Base-by-base conservation (phyloP, 2,113 vertebrate species). In the Pseudonaja textilis region DNA sequence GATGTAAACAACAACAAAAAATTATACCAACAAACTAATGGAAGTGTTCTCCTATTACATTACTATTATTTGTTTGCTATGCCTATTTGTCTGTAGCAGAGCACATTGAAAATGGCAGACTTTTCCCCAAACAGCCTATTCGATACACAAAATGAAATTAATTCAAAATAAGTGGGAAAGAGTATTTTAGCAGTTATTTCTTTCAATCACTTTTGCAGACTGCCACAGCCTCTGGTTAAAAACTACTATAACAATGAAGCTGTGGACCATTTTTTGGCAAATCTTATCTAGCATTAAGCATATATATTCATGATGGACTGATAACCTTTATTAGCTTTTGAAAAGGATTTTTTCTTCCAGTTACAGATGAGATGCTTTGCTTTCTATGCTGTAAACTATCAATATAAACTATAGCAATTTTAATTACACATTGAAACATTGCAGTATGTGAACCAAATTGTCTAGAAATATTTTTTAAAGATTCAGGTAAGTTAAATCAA, bases 291-390 rank as follows among this genome's bases (percentile, higher is more conserved):
- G 91, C 45, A 52, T 61, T 26, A 87, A 3, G 20, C 42, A 87
- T 26, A 87, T 50, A 87, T 26, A 87, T 50, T 61, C 85, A 64
- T 42, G 59, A 61, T 87, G 5, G 56, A 29, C 56, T 91, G 91
- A 45, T 64, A 91, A 64, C 64, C 56, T 87, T 91, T 61, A 87
- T 85, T 2, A 87, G 18, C n/a, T 34, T 57, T 87, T 87, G 56
- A 61, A 91, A 16, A 50, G 45, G 85, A 91, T 95, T 85, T 81
- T 91, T 95, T 85, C 81, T 92, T n/a, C 85, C 61, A 23, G 85
- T 90, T 91, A 69, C 56, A 92, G 45, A 92, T 87, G 86, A 93
- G 89, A 61, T 74, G 88, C 91, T 26, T 47, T 50, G 92, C 54
- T 64, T n/a, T 69, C 26, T 69, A 69, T 69, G 6, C 22, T 0